A percentile compares a stretch with the other conserved stretches of the same genome.
phyloP scores from a whole-genome alignment of 1,140 invertebrate genomes.

The Nebria ingens region DNA sequence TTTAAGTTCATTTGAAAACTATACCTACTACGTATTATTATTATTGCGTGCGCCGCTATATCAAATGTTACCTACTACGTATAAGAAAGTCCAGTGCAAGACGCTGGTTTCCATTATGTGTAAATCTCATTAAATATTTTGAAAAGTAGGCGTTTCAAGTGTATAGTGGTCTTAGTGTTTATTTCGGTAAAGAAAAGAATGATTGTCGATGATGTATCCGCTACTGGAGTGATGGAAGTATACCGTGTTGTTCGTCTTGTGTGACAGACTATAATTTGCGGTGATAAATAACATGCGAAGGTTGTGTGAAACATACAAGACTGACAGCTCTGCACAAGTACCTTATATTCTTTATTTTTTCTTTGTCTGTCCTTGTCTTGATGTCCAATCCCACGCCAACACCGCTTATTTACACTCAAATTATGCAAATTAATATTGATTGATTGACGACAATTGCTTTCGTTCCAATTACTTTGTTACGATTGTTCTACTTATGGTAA shows the following conservation, averaged over 20 bases:
- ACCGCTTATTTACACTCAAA: background rate
- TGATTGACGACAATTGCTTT: too few species aligned
- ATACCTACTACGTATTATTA: too few species aligned
- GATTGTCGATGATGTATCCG: background rate
- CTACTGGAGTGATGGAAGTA: background rate
- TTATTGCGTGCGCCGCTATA: too few species aligned
- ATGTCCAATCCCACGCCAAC: background rate
- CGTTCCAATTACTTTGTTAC: too few species aligned
- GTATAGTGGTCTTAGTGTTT: background rate
- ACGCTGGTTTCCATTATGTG: too few species aligned
- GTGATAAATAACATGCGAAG: conserved; percentile 4
- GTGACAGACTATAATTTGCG: conserved; percentile 3
- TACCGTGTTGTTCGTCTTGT: too few species aligned
- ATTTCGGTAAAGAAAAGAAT: background rate
- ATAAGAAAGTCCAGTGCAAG: too few species aligned
- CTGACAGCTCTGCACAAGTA: background rate
- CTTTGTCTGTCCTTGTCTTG: background rate
- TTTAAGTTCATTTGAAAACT: too few species aligned
- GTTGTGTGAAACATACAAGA: background rate
- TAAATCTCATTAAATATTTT: background rate
- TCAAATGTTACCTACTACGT: too few species aligned
- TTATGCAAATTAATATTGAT: too few species aligned
- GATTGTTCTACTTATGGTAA: too few species aligned
- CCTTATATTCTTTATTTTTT: too few species aligned
- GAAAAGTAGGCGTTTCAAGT: background rate